These are phyloP conservation scores for Poeciliopsis paucimaculata DNA, from an alignment of 2,797 vertebrate species.

Conservation along the genomic window DNA sequence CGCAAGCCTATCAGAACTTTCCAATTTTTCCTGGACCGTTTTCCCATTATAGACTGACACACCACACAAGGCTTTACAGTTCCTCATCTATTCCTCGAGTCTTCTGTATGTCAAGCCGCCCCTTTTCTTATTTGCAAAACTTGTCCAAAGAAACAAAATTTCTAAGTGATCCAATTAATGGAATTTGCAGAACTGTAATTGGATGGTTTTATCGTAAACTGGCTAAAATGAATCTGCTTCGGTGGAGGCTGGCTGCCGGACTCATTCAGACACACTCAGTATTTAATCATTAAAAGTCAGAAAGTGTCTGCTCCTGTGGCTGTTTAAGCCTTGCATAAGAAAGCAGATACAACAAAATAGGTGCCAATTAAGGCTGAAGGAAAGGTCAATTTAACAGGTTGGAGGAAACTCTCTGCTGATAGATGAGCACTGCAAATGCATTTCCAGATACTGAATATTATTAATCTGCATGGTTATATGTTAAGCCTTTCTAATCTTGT, in stretches of 20 bases:
- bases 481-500: neutral
- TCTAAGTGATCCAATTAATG: conserved; percentile 55
- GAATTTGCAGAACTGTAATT: conserved; percentile 57
- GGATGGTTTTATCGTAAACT: conserved; percentile 55
- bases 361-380: conserved; percentile 61
- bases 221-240: conserved; percentile 49
- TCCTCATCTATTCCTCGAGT: conserved; percentile 1
- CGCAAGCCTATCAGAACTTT: neutral
- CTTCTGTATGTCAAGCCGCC: neutral
- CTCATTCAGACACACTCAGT: conserved; percentile 35
- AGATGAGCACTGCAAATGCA: neutral
- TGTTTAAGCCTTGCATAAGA: conserved; percentile 33
- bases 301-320: conserved; percentile 45
- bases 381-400: conserved; percentile 64
- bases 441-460: neutral
- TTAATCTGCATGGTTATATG: neutral
- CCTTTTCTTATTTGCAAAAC: conserved; percentile 47
- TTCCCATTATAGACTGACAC: conserved; percentile 12
- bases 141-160: conserved; percentile 35
- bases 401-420: conserved; percentile 22
- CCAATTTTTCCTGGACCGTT: neutral
- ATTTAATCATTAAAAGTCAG: conserved; percentile 67
- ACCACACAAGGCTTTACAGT: conserved; percentile 3
- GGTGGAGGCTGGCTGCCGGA: conserved; percentile 34
- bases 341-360: conserved; percentile 46